Conservation (phyloP, 2,113 vertebrate genomes). For the Perca fluviatilis region DNA sequence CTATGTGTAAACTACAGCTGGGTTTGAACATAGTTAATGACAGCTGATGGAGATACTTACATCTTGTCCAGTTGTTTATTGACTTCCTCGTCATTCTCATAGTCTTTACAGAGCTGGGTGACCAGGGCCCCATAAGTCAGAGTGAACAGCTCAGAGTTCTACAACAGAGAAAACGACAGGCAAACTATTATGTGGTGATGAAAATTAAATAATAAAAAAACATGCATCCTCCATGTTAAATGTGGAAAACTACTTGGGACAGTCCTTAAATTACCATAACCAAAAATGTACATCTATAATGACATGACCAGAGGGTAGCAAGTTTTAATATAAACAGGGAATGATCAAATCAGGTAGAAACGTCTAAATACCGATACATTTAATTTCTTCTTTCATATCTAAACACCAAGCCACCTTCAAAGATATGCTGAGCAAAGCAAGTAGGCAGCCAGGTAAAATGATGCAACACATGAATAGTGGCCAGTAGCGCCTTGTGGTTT, state of each 20-base stretch:
- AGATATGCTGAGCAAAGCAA: not conserved
- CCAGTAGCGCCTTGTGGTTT: not conserved
- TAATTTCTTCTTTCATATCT: not conserved
- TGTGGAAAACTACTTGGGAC: not conserved
- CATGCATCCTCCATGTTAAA: not conserved
- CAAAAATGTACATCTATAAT: not conserved
- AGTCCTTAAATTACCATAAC: not conserved
- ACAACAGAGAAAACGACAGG: constrained; percentile 18
- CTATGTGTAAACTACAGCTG: not conserved
- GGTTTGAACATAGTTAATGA: not conserved
- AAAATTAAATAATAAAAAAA: not conserved
- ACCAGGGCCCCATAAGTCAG: constrained; percentile 97
- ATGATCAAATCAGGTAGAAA: not conserved
- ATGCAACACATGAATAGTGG: not conserved
- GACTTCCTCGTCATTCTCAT: constrained; percentile 98
- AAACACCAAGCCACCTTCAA: not conserved
- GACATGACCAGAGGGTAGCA: not conserved
- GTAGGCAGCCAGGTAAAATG: not conserved
- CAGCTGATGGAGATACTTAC: constrained; percentile 79
- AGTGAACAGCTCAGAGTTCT: constrained; percentile 99
- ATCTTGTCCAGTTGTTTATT: constrained; percentile 99
- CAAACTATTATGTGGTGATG: not conserved
- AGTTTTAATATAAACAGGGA: not conserved
- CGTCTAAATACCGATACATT: not conserved
- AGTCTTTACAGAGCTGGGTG: constrained; percentile 99